Percentiles rank a stretch among this genome's conserved stretches.
These are phyloP conservation scores for Eupithecia inturbata DNA, from an alignment of 2,888 invertebrate genomes.

Conservation along the genomic window DNA sequence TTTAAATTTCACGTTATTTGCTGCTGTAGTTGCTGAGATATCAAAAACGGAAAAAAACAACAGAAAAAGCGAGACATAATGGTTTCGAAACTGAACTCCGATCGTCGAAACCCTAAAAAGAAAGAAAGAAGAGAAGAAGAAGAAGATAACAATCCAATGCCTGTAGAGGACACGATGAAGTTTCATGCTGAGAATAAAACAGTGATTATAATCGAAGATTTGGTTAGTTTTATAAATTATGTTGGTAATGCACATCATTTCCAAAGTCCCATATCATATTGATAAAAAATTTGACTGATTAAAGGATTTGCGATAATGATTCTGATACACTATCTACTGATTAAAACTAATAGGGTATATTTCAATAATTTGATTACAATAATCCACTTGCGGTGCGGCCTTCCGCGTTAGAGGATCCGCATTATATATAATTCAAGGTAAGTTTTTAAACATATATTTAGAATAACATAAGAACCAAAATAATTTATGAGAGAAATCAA, in stretches of 20 bases:
- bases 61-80: no score
- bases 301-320: conserved; percentile 48
- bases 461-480: not conserved
- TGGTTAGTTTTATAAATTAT: not conserved
- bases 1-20: no score
- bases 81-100: no score
- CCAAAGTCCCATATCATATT: conserved; percentile 12
- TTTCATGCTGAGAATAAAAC: not conserved
- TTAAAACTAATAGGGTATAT: conserved; percentile 60
- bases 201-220: not conserved
- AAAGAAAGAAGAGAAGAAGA: no score
- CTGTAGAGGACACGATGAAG: not conserved
- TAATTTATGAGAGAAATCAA: not conserved
- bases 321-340: conserved; percentile 55
- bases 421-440: conserved; percentile 51
- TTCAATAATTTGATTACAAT: conserved; percentile 64
- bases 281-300: conserved; percentile 21
- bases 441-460: conserved; percentile 36
- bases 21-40: no score
- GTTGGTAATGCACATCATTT: not conserved
- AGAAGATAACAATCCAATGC: not conserved
- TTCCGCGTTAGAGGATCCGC: conserved; percentile 52
- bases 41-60: no score
- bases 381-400: conserved; percentile 61
- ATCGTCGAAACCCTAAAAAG: no score